phyloP scores from a whole-genome alignment of 2,797 vertebrate genomes.

The Malacoraja senta region DNA sequence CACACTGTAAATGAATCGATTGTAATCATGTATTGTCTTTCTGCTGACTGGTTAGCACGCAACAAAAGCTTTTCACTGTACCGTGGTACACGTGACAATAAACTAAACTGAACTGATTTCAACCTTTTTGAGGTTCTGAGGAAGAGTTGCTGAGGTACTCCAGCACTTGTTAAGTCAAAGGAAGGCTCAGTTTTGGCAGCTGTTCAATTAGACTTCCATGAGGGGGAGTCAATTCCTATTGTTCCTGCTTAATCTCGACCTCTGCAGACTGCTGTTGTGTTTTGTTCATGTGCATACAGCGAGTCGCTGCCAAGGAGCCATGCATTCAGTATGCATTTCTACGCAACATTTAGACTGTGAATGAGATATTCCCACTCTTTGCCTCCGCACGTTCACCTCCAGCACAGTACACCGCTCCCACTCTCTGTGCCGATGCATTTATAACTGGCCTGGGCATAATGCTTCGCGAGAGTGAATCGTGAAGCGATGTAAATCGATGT shows the following conservation, averaged over 20 bases:
- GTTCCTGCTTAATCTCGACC: neutral
- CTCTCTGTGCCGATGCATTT: neutral
- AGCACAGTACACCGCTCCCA: neutral
- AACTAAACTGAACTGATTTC: no score
- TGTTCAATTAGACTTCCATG: slow-evolving; percentile 1
- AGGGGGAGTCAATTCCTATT: slow-evolving; percentile 9
- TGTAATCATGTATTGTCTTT: no score
- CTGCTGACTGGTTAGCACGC: no score
- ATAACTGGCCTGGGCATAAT: neutral
- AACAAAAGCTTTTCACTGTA: no score
- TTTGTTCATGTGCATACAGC: neutral
- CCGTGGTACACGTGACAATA: no score
- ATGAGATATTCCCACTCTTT: neutral
- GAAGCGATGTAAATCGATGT: neutral
- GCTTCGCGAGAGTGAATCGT: neutral
- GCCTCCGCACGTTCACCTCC: neutral
- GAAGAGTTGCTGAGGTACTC: no score
- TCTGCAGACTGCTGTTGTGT: neutral
- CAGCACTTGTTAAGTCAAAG: neutral
- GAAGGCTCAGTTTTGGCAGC: neutral
- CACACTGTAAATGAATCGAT: no score
- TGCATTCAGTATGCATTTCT: neutral
- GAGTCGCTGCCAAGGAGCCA: neutral
- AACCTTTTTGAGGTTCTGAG: no score
- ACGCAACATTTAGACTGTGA: neutral